Conservation (phyloP, 2,113 vertebrate genomes). For the Dasyurus viverrinus region DNA sequence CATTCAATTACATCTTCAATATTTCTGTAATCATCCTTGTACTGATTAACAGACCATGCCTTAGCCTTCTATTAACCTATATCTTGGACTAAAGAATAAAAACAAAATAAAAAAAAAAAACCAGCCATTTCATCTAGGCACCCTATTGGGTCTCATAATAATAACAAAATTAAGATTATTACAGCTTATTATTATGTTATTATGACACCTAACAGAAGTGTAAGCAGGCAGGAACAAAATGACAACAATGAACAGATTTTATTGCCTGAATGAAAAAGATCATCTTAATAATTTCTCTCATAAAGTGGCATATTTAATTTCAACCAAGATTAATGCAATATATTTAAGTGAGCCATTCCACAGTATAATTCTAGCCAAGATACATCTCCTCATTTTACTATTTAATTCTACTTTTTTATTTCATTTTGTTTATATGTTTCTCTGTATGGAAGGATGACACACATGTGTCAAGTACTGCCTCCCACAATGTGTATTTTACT, state of each 20-base stretch:
- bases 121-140: slow-evolving; percentile 49
- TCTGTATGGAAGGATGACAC: slow-evolving; percentile 37
- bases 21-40: slow-evolving; percentile 49
- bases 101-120: slow-evolving; percentile 56
- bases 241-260: slow-evolving; percentile 27
- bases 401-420: background rate
- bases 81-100: slow-evolving; percentile 23
- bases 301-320: background rate
- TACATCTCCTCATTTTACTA: slow-evolving; percentile 34
- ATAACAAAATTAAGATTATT: slow-evolving; percentile 53
- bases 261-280: slow-evolving; percentile 20
- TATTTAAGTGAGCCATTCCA: slow-evolving; percentile 15
- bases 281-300: background rate
- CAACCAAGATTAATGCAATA: background rate
- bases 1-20: slow-evolving; percentile 40
- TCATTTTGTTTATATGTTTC: background rate
- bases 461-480: background rate
- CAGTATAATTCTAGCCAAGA: slow-evolving; percentile 18
- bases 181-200: slow-evolving; percentile 48
- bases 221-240: slow-evolving; percentile 43
- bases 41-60: slow-evolving; percentile 32
- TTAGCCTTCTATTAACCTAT: background rate
- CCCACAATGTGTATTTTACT: slow-evolving; percentile 36
- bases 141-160: slow-evolving; percentile 64
- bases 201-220: slow-evolving; percentile 29